Base-by-base conservation (phyloP, 2,113 vertebrate species). In the Microtus pennsylvanicus region DNA sequence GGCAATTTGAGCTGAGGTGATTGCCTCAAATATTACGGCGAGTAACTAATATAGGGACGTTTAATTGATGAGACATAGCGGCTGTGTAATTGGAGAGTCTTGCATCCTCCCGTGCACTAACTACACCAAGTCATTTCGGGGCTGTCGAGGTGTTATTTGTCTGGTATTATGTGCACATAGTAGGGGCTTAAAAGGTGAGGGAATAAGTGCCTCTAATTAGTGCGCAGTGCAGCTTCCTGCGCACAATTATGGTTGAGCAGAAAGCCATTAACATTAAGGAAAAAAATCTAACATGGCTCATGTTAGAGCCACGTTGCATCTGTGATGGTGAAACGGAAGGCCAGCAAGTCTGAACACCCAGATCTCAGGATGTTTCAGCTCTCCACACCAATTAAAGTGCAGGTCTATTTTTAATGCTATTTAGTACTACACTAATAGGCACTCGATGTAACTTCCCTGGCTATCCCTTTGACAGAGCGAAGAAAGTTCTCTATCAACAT, bases 21-120 rank as follows among this genome's bases (percentile, higher is more conserved):
- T 47, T 97, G 96, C 95, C 92, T 97, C 87, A 80, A 96, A 96
- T 95, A 95, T 97, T 95, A 97, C 90, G 93, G 78, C 92, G 76
- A 96, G 94, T 94, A 93, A 97, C 90, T 92, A 93, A 97, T 94
- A 96, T 0, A 76, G 90, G 94, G 58, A 92, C 90, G 96, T 97
- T 95, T 96, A 97, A 96, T 90, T 96, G 97, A 87, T 97, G 97
- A 93, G 96, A 97, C 97, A 97, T 95, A 97, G 92, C n/a, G 80
- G 93, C 87, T 81, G 83, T n/a, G 82, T 96, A 89, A 94, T 83
- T 96, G 93, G 89, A 81, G 91, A 91, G 87, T 85, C 75, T 65
- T 67, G 85, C 69, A 89, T 77, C 58, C 7, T 69, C 82, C 75
- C 7, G 4, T 47, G 52, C 55, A 75, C 92, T 90, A 91, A 94